Evolutionary conservation across 2,888 invertebrate genomes (phyloP), one percentile per base, ranked within the genome.

Genomic region (Ephialtes manifestator): DNA sequence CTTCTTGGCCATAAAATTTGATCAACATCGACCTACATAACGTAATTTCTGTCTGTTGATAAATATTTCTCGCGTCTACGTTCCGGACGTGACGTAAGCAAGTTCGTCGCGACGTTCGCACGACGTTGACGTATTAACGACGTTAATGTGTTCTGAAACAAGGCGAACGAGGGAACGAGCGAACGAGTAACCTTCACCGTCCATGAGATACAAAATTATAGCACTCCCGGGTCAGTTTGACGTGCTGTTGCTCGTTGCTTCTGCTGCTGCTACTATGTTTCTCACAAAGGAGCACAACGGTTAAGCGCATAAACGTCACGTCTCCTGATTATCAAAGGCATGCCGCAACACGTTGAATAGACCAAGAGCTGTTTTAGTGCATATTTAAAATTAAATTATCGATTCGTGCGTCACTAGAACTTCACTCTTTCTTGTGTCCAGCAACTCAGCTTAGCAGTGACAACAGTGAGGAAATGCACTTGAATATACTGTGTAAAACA

Each of bases 381-480:
- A 39, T 15, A 76, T 65, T 35, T 65, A 76, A 65, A 53, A 53
- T 76, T 76, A 65, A 51, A 65, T 76, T 53, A 76, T 76, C 76
- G 76, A 76, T 76, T 51, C 11, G 5, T 39, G 31, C 48, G 8
- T 48, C 48, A 39, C 15, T 5, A 2, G 24, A 1, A 7, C 46
- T 8, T 68, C 48, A 48, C 60, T 65, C 8, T 65, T 76, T 39
- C 48, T 65, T 53, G 51, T 39, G 15, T 11, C 8, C 24, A 24
- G 24, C 24, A 24, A 5, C 13, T 13, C 31, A 28, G 48, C 20
- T 48, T 20, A 28, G 18, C 46, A 20, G 15, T 48, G 74, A 63
- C 60, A 48, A 48, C 13, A 63, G 28, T 31, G 15, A 63, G 13
- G 39, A 35, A 20, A 55, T 55, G 39, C 35, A 51, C 10, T 13